A percentile compares a stretch with the other conserved stretches of the same genome.
These are phyloP conservation scores for Pedionomus torquatus DNA, from an alignment of 2,113 vertebrate species.

Conservation along the genomic window DNA sequence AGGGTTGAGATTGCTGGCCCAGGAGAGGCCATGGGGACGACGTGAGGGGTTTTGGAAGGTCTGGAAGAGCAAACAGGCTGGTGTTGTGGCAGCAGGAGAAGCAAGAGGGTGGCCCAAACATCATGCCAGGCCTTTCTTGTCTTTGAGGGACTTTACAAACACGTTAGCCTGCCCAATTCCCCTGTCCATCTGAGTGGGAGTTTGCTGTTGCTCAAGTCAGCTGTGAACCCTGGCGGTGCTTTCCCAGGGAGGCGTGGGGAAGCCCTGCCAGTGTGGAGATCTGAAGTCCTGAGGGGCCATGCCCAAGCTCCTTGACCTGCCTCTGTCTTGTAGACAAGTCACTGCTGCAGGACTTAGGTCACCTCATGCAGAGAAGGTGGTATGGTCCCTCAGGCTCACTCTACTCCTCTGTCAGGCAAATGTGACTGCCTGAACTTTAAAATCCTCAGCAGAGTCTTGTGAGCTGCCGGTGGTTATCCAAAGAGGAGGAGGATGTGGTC, in stretches of 20 bases:
- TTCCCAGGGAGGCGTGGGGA: not conserved
- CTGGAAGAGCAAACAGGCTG: not conserved
- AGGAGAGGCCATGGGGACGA: accelerated
- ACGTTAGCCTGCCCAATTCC: not conserved
- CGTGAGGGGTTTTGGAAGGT: not conserved
- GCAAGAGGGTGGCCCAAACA: not conserved
- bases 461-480: not conserved
- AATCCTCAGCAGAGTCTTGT: not conserved
- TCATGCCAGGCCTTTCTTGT: not conserved
- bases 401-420: not conserved
- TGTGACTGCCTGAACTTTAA: not conserved
- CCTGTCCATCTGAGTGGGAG: not conserved
- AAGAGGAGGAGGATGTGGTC: not conserved
- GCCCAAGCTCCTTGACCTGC: not conserved
- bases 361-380: not conserved
- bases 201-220: not conserved
- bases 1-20: not conserved
- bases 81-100: not conserved
- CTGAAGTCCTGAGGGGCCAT: not conserved
- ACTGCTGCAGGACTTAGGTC: not conserved
- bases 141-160: not conserved
- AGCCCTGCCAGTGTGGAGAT: not conserved
- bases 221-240: not conserved
- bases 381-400: not conserved
- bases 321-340: not conserved